phyloP scores from a whole-genome alignment of 2,113 vertebrate species.

The Colaptes auratus region DNA sequence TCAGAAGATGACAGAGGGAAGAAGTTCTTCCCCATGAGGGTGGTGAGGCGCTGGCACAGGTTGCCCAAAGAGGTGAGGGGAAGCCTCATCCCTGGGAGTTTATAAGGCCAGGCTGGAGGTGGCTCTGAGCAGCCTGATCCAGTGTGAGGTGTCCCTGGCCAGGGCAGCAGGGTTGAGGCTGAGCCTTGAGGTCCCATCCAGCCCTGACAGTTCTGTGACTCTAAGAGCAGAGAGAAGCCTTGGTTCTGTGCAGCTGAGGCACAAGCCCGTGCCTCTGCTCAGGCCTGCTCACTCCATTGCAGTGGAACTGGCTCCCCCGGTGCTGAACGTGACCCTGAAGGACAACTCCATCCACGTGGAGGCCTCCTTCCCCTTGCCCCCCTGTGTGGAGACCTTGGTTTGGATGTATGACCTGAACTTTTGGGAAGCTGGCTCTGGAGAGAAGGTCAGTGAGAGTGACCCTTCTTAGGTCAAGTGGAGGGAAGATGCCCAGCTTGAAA shows the following conservation, averaged over 20 bases:
- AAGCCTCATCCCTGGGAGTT: too few relatives aligned
- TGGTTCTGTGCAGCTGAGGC: neutral
- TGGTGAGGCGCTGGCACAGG: too few relatives aligned
- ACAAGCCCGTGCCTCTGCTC: neutral
- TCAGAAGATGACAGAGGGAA: neutral
- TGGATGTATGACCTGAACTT: slow-evolving; percentile 47
- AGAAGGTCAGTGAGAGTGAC: slow-evolving; percentile 24
- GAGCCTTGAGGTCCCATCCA: too few relatives aligned
- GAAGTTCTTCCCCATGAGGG: too few relatives aligned
- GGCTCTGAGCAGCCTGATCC: too few relatives aligned
- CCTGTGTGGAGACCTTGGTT: slow-evolving; percentile 5
- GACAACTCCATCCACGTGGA: neutral
- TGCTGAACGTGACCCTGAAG: neutral
- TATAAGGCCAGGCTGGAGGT: too few relatives aligned
- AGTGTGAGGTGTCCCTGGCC: too few relatives aligned
- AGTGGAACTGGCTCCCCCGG: slow-evolving; percentile 64
- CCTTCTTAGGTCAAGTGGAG: neutral
- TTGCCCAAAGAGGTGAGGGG: too few relatives aligned
- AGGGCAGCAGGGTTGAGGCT: too few relatives aligned
- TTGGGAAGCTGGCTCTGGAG: slow-evolving; percentile 47
- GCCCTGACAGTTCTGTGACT: too few relatives aligned
- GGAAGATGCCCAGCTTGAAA: neutral
- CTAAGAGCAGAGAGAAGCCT: neutral
- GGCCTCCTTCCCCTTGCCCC: slow-evolving; percentile 41
- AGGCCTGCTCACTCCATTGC: neutral